phyloP scores from a whole-genome alignment of 2,113 vertebrate genomes.

The Cryptomyrus ogoouensis region DNA sequence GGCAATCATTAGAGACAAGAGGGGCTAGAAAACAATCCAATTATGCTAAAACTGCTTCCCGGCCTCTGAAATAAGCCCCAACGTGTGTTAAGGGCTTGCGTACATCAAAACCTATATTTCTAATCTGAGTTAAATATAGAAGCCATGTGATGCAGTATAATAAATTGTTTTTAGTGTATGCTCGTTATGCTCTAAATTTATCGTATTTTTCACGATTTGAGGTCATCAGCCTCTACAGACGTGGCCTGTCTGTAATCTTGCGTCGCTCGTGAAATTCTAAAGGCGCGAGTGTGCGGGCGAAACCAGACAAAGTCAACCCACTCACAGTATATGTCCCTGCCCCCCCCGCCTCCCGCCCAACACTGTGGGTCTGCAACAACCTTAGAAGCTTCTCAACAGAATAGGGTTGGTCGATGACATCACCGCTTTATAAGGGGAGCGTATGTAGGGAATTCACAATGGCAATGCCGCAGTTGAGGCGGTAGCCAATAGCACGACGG shows the following conservation, averaged over 20 bases:
- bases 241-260: not conserved
- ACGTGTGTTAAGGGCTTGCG: not conserved
- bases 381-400: not conserved
- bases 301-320: not conserved
- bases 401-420: slow-evolving; percentile 17
- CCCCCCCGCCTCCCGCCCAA: not conserved
- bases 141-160: not conserved
- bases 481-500: slow-evolving; percentile 14
- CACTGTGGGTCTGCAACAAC: not conserved
- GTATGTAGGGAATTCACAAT: not conserved
- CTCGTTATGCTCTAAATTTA: not conserved
- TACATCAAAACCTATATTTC: not conserved
- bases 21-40: slow-evolving; percentile 47
- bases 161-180: not conserved
- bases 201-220: not conserved
- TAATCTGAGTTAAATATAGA: not conserved
- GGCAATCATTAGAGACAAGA: slow-evolving; percentile 52
- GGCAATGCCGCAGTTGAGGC: not conserved
- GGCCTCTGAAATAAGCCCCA: slow-evolving; percentile 1
- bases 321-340: not conserved
- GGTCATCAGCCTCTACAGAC: not conserved
- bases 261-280: not conserved
- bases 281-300: not conserved
- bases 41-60: slow-evolving; percentile 50
- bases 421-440: not conserved